Conservation (phyloP, 2,888 invertebrate genomes). For the Trachelus stipa region DNA sequence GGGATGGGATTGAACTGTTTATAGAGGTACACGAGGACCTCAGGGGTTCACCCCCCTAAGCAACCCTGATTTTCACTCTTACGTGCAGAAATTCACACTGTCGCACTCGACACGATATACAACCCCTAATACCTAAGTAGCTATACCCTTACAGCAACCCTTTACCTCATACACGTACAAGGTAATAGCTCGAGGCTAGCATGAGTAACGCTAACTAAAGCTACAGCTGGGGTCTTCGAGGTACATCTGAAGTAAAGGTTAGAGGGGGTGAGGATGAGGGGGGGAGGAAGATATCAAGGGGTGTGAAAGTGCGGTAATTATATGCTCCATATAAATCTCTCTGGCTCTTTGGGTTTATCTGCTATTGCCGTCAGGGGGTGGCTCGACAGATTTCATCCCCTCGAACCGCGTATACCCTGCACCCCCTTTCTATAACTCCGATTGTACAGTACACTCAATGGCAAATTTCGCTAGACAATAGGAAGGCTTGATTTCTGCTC, state of each 20-base stretch:
- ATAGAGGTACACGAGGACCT: too few relatives aligned
- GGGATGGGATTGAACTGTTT: too few relatives aligned
- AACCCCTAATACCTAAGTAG: too few relatives aligned
- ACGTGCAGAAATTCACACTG: slow-evolving; percentile 18
- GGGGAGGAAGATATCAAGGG: too few relatives aligned
- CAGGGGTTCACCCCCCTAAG: neutral
- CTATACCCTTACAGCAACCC: too few relatives aligned
- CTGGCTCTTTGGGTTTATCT: slow-evolving; percentile 33
- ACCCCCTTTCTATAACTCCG: too few relatives aligned
- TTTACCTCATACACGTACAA: too few relatives aligned
- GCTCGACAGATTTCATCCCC: slow-evolving; percentile 24
- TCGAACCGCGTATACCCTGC: too few relatives aligned
- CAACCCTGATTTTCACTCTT: slow-evolving; percentile 19
- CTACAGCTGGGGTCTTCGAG: slow-evolving; percentile 7
- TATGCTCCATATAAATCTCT: slow-evolving; percentile 42
- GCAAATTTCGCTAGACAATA: slow-evolving; percentile 47
- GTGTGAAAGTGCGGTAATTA: slow-evolving; percentile 30
- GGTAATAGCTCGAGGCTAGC: neutral
- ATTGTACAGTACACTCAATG: slow-evolving; percentile 12
- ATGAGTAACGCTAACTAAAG: slow-evolving; percentile 21
- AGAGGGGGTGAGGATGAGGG: slow-evolving; percentile 14
- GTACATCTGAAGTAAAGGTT: slow-evolving; percentile 10
- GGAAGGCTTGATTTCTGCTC: slow-evolving; percentile 45
- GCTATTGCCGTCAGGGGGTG: slow-evolving; percentile 26
- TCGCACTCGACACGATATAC: neutral